Base-by-base conservation (phyloP, 2,888 invertebrate genomes). In the Platycheirus rosarum region DNA sequence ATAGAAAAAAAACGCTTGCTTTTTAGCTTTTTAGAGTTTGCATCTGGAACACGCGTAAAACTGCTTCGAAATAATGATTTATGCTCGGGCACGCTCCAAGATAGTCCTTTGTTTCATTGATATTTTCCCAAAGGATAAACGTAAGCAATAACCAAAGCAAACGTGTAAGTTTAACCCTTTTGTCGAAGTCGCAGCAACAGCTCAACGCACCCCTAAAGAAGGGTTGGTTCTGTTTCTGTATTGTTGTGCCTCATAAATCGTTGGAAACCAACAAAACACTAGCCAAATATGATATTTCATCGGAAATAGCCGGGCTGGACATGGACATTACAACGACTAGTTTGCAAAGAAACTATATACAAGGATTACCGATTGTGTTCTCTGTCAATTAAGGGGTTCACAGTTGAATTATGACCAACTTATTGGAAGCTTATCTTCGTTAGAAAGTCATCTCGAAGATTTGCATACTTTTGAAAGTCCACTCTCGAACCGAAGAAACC, bases 311-410 rank as follows among this genome's bases (percentile, higher is more conserved):
- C 53, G 62, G 26, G 29, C 69, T 26, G 55, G 48, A 68, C 44
- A 48, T 51, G 26, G 46, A 13, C 14, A 44, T 13, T n/a, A n/a
- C 29, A 11, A 16, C 13, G 29, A 48, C 23, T 35, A n/a, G n/a
- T 63, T 35, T 20, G 9, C 16, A 26, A 26, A 53, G 51, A 62
- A 76, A 65, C 60, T 29, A 26, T 29, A 26, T 29, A 51, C 57
- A 70, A 57, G 63, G 74, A 69, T 69, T 62, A 60, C 66, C 51
- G 32, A 40, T 65, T 60, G 66, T 66, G 69, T 68, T 65, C 29
- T 29, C 35, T 80, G 80, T 80, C 80, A 80, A 80, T 80, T 80
- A 80, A 80, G 70, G 70, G 75, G 80, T 74, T 80, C 75, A 57
- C 5, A 49, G 63, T 76, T 82, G 71, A 82, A 71, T 82, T 82